These are phyloP conservation scores for Phycodurus eques DNA, from an alignment of 2,113 vertebrate genomes.

Conservation along the genomic window DNA sequence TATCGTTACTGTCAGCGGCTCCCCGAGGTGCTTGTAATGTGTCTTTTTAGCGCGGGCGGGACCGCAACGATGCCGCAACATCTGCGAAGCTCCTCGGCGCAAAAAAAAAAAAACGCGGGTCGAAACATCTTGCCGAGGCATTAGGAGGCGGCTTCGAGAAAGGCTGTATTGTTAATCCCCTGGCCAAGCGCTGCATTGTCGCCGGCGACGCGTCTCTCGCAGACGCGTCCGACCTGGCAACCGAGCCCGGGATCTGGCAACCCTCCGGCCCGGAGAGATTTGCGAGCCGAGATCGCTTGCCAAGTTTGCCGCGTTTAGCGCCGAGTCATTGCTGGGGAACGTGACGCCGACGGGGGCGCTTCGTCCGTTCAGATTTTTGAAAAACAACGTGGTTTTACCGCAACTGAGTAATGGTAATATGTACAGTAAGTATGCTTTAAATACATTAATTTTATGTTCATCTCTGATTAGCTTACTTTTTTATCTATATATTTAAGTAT, in stretches of 20 bases:
- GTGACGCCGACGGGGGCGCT: background rate
- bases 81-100: slow-evolving; percentile 72
- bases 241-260: background rate
- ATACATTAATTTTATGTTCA: background rate
- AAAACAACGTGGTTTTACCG: background rate
- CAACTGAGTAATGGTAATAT: background rate
- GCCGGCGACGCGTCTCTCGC: slow-evolving; percentile 59
- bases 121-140: slow-evolving; percentile 75
- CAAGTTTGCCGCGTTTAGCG: slow-evolving; percentile 30
- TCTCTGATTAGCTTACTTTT: background rate
- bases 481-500: too few relatives aligned
- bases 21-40: slow-evolving; percentile 60
- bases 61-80: slow-evolving; percentile 68
- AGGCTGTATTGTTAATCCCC: slow-evolving; percentile 69
- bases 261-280: slow-evolving; percentile 14
- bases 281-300: slow-evolving; percentile 23
- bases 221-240: slow-evolving; percentile 54
- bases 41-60: slow-evolving; percentile 49
- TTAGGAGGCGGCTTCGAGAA: slow-evolving; percentile 68
- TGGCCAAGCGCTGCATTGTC: background rate
- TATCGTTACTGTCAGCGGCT: slow-evolving; percentile 58
- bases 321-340: background rate
- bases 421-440: background rate
- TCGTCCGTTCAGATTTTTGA: background rate
- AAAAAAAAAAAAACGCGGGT: slow-evolving; percentile 58